Percentiles rank a stretch among this genome's conserved stretches.
Conservation (phyloP, 2,888 invertebrate species). For the Philonicus albiceps region DNA sequence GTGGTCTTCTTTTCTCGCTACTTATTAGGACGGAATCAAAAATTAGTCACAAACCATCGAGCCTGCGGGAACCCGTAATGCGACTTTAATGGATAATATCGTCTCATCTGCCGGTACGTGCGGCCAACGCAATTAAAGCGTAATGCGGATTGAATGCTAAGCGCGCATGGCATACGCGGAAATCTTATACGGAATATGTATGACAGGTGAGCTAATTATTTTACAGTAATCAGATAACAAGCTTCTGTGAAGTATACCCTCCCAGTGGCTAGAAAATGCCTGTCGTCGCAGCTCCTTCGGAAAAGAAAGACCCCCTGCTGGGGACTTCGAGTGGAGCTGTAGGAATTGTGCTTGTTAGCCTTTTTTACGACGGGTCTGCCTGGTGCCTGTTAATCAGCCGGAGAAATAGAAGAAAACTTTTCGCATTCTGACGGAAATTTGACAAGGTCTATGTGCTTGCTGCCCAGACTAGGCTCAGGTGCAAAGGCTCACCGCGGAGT, state of each 20-base stretch:
- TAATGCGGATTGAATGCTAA: constrained; percentile 22
- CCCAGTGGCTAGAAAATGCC: background rate
- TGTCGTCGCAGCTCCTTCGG: background rate
- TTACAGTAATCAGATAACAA: constrained; percentile 27
- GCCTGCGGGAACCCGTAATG: background rate
- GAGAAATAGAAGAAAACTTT: background rate
- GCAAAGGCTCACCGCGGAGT: background rate
- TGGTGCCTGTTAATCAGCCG: background rate
- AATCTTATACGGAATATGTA: constrained; percentile 26
- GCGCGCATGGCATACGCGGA: constrained; percentile 12
- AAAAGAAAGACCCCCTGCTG: background rate
- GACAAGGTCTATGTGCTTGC: background rate
- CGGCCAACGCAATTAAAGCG: constrained; percentile 29
- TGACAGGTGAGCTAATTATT: constrained; percentile 36
- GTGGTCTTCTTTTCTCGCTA: background rate
- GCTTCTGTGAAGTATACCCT: constrained; percentile 7
- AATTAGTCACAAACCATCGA: constrained; percentile 25
- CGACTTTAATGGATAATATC: constrained; percentile 8
- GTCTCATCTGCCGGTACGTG: constrained; percentile 18
- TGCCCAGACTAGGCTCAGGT: background rate
- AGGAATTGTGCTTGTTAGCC: background rate
- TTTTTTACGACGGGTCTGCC: background rate
- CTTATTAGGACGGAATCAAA: constrained; percentile 8
- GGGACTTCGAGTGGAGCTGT: background rate
- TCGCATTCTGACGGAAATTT: background rate